Evolutionary conservation across 1,140 invertebrate species (phyloP).

Genomic region (Holcopasites calliopsidis): DNA sequence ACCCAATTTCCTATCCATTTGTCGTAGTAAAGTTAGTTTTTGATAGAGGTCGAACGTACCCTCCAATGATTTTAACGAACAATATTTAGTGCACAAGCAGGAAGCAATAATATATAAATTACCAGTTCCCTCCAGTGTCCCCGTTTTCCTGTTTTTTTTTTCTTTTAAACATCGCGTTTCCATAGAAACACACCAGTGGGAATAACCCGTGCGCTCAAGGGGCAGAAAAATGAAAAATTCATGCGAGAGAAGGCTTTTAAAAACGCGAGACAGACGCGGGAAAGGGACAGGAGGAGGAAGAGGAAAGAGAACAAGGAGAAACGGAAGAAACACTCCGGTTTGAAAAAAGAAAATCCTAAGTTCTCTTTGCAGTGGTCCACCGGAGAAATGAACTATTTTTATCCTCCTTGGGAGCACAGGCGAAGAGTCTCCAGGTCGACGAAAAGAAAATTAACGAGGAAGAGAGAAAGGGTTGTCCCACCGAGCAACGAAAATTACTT

Average conservation of each 20-base stretch:
- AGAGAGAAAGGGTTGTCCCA: background rate
- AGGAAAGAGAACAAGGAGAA: background rate
- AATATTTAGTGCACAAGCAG: too few species aligned
- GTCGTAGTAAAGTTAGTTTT: too few species aligned
- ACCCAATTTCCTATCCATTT: too few species aligned
- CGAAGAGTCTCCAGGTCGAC: too few species aligned
- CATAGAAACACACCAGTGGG: background rate
- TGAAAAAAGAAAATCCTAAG: slow-evolving; percentile 57
- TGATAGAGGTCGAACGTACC: too few species aligned
- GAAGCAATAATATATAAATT: too few species aligned
- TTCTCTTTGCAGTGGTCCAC: slow-evolving; percentile 58
- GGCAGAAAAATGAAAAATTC: slow-evolving; percentile 32
- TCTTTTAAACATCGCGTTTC: background rate
- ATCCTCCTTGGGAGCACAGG: background rate
- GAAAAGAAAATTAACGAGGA: background rate
- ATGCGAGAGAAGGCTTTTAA: background rate
- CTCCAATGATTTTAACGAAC: too few species aligned
- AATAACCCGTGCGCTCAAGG: background rate
- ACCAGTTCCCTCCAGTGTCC: too few species aligned
- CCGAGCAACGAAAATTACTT: slow-evolving; percentile 35
- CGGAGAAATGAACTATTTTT: slow-evolving; percentile 61
- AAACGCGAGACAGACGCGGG: background rate
- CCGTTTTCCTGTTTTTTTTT: background rate
- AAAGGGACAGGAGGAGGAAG: background rate
- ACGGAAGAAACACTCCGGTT: slow-evolving; percentile 18